Evolutionary conservation across 2,888 invertebrate species (phyloP).

Genomic region (Anorthoa munda): DNA sequence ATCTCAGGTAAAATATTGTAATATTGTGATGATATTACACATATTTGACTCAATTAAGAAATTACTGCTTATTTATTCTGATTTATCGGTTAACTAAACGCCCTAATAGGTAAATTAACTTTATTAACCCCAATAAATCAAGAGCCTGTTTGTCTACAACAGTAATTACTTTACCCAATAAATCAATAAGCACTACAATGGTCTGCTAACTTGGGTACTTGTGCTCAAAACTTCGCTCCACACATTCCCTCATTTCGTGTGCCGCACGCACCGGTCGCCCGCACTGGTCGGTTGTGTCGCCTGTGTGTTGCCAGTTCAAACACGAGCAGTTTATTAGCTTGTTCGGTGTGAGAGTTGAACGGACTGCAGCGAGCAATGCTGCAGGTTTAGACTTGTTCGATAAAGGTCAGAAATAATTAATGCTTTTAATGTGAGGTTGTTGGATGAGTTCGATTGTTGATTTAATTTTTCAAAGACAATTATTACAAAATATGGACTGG

Average conservation of each 20-base stretch:
- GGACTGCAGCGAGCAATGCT: not conserved
- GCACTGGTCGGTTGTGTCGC: slow-evolving; percentile 12
- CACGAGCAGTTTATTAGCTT: slow-evolving; percentile 26
- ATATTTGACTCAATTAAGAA: not conserved
- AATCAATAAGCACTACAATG: slow-evolving; percentile 41
- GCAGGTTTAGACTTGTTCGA: not conserved
- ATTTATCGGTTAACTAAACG: not conserved
- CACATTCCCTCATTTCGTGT: slow-evolving; percentile 1
- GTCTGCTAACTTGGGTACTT: slow-evolving; percentile 37
- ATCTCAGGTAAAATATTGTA: too few relatives aligned
- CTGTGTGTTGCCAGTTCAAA: slow-evolving; percentile 4
- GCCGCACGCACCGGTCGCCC: not conserved
- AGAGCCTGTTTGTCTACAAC: not conserved
- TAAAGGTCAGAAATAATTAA: slow-evolving; percentile 12
- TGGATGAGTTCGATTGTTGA: not conserved
- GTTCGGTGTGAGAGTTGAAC: slow-evolving; percentile 1
- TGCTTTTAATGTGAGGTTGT: not conserved
- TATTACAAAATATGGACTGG: not conserved
- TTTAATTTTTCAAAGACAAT: not conserved
- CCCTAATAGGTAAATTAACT: not conserved
- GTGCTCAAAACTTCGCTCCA: slow-evolving; percentile 32
- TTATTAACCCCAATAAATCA: slow-evolving; percentile 19
- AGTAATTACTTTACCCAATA: slow-evolving; percentile 30
- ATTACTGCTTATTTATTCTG: not conserved
- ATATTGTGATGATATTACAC: too few relatives aligned